A percentile compares a stretch with the other conserved stretches of the same genome.
phyloP scores from a whole-genome alignment of 2,113 vertebrate species.

The Gnathonemus echidnorhynchus region DNA sequence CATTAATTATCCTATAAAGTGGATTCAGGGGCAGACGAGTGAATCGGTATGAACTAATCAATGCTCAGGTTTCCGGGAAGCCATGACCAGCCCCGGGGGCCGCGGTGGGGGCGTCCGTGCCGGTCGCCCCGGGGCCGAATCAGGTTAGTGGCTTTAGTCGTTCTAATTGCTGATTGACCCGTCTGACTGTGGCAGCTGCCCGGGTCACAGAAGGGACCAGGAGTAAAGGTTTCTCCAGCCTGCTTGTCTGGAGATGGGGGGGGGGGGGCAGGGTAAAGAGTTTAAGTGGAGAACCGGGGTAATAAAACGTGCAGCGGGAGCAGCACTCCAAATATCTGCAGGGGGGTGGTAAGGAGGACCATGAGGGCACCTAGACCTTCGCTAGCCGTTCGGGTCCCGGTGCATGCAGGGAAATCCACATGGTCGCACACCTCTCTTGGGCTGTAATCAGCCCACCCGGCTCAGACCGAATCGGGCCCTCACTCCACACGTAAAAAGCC shows the following conservation, averaged over 20 bases:
- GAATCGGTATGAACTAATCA: not conserved
- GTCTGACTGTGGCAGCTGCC: slow-evolving; percentile 57
- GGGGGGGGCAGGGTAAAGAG: not conserved
- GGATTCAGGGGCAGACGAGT: not conserved
- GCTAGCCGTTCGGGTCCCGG: not conserved
- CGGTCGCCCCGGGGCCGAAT: slow-evolving; percentile 48
- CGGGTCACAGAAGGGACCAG: slow-evolving; percentile 54
- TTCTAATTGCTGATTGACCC: slow-evolving; percentile 70
- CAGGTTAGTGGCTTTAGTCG: slow-evolving; percentile 61
- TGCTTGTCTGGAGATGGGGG: not conserved
- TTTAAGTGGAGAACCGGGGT: not conserved
- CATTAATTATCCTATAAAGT: slow-evolving; percentile 54
- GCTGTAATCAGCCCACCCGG: slow-evolving; percentile 1
- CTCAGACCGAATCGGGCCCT: slow-evolving; percentile 55
- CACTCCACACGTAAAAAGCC: slow-evolving; percentile 61
- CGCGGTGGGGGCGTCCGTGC: slow-evolving; percentile 31
- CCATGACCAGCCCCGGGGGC: not conserved
- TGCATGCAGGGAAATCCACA: not conserved
- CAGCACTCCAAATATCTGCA: not conserved
- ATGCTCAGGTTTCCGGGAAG: not conserved
- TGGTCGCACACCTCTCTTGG: not conserved
- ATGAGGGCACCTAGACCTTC: not conserved
- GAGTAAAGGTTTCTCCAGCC: slow-evolving; percentile 56
- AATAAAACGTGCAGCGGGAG: not conserved
- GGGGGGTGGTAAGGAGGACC: not conserved